Conservation (phyloP, 2,888 invertebrate species). For the Nomada hirtipes region DNA sequence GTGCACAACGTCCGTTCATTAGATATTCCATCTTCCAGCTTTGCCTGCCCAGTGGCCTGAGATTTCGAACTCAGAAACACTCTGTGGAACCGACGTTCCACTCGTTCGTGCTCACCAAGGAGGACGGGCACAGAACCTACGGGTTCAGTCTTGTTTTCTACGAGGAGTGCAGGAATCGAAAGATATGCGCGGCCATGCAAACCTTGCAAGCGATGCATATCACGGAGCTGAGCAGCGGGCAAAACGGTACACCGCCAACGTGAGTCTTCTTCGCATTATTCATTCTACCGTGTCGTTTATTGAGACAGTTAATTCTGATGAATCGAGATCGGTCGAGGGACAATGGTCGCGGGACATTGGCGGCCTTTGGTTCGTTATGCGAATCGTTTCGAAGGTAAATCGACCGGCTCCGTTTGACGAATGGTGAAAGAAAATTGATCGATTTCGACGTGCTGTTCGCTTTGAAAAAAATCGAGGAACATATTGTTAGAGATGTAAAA, state of each 20-base stretch:
- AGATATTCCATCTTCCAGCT: conserved; percentile 86
- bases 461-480: too few relatives aligned
- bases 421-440: too few relatives aligned
- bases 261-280: conserved; percentile 67
- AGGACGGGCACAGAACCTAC: conserved; percentile 97
- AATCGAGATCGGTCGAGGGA: too few relatives aligned
- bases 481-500: too few relatives aligned
- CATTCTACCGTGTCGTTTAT: not conserved
- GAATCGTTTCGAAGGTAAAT: too few relatives aligned
- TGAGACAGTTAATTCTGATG: too few relatives aligned
- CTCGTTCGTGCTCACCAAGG: conserved; percentile 98
- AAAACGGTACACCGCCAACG: conserved; percentile 84
- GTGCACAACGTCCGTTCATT: conserved; percentile 27
- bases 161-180: conserved; percentile 96
- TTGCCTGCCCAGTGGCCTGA: conserved; percentile 96
- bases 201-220: conserved; percentile 97
- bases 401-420: too few relatives aligned
- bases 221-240: conserved; percentile 94
- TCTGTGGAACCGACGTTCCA: conserved; percentile 94
- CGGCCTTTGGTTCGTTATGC: too few relatives aligned
- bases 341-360: too few relatives aligned
- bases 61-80: conserved; percentile 97
- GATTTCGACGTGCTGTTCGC: too few relatives aligned
- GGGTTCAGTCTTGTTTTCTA: conserved; percentile 98
- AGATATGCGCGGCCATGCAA: conserved; percentile 98